Conservation (phyloP, 2,113 vertebrate species). For the Hemiprocne comata region DNA sequence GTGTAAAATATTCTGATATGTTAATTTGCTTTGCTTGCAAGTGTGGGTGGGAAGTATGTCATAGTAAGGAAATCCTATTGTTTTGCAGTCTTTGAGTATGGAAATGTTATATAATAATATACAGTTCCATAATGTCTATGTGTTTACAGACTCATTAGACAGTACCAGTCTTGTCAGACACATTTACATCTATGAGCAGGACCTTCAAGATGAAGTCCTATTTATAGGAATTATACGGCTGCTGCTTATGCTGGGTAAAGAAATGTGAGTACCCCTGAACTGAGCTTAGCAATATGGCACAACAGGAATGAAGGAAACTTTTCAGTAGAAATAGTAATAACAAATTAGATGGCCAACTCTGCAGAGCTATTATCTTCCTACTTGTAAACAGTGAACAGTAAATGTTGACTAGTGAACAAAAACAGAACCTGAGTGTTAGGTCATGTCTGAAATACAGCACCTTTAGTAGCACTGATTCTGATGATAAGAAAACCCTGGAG, state of each 20-base stretch:
- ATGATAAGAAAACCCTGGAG: constrained; percentile 41
- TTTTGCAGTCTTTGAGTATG: constrained; percentile 39
- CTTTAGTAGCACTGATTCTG: constrained; percentile 14
- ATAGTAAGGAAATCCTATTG: constrained; percentile 44
- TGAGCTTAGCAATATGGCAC: not conserved
- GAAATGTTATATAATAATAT: constrained; percentile 57
- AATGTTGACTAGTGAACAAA: not conserved
- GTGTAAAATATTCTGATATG: not conserved
- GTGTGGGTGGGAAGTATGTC: constrained; percentile 36
- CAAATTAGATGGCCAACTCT: not conserved
- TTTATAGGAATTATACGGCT: not conserved
- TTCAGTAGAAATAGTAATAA: not conserved
- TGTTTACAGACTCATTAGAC: constrained; percentile 29
- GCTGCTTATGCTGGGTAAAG: not conserved
- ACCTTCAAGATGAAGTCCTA: not conserved
- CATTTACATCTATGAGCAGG: not conserved
- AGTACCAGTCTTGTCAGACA: constrained; percentile 5
- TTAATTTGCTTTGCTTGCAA: constrained; percentile 35
- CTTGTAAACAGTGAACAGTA: not conserved
- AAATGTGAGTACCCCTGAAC: not conserved
- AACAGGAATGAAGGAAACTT: not conserved
- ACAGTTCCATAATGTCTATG: constrained; percentile 13
- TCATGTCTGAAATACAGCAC: not conserved
- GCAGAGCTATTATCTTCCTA: not conserved
- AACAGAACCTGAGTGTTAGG: not conserved